phyloP scores from a whole-genome alignment of 2,113 vertebrate species.

The Chlorodrepanis virens region DNA sequence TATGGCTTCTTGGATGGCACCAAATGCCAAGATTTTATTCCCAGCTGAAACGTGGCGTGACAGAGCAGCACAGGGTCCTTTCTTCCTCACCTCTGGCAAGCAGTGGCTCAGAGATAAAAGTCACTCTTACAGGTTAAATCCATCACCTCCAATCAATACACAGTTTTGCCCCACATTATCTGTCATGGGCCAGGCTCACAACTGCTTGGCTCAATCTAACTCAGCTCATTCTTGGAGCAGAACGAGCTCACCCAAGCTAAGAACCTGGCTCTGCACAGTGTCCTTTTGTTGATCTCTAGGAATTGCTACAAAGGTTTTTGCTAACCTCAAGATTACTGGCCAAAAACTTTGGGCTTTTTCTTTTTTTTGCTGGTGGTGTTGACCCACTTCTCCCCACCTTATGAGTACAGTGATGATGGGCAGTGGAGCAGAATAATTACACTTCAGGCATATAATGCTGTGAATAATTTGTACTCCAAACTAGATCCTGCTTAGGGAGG shows the following conservation, averaged over 20 bases:
- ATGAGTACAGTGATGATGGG: neutral
- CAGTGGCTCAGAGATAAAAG: neutral
- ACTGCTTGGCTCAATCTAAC: neutral
- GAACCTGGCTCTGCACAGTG: neutral
- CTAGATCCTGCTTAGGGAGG: neutral
- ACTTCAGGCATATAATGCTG: neutral
- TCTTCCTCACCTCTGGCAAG: neutral
- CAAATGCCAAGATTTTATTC: neutral
- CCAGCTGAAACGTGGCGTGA: neutral
- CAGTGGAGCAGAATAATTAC: neutral
- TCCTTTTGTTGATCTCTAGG: neutral
- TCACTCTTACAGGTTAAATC: neutral
- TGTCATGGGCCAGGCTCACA: rapidly evolving
- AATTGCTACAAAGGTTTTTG: neutral
- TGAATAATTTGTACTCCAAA: neutral
- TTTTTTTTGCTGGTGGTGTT: neutral
- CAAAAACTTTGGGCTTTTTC: no score
- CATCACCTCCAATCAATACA: rapidly evolving
- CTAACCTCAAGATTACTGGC: neutral
- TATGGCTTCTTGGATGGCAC: neutral
- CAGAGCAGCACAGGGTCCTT: neutral
- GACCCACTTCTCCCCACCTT: neutral
- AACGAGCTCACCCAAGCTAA: neutral
- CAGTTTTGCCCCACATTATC: neutral
- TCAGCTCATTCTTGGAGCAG: neutral